A percentile compares a stretch with the other conserved stretches of the same genome.
These are phyloP conservation scores for Darevskia nairensis DNA, from an alignment of 2,797 vertebrate genomes.

Conservation along the genomic window DNA sequence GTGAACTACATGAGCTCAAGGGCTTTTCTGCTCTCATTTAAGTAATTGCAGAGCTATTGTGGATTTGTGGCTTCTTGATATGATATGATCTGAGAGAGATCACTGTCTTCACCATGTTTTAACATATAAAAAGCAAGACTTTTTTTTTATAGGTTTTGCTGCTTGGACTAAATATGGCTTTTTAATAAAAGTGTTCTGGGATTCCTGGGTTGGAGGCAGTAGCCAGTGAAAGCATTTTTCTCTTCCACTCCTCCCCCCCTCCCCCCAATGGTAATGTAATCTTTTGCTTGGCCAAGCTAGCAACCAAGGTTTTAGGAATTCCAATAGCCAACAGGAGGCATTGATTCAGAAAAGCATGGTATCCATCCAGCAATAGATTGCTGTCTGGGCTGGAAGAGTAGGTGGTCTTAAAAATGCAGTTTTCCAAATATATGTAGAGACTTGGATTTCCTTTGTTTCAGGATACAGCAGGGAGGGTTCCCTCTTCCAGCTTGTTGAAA, in stretches of 20 bases:
- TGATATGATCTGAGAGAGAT: neutral
- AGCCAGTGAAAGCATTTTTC: slow-evolving; percentile 7
- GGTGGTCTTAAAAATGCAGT: slow-evolving; percentile 45
- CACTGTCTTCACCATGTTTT: neutral
- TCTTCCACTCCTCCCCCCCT: neutral
- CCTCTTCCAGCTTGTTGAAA: slow-evolving; percentile 37
- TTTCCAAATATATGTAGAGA: slow-evolving; percentile 43
- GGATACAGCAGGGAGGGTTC: slow-evolving; percentile 48
- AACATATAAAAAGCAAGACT: neutral
- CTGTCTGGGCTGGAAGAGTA: slow-evolving; percentile 39
- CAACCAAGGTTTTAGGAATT: slow-evolving; percentile 39
- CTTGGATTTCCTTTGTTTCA: slow-evolving; percentile 51
- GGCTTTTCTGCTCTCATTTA: slow-evolving; percentile 30
- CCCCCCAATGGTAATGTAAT: slow-evolving; percentile 28
- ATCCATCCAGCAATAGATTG: slow-evolving; percentile 41
- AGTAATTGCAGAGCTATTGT: slow-evolving; percentile 37
- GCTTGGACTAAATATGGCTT: slow-evolving; percentile 2
- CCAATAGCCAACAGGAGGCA: slow-evolving; percentile 21
- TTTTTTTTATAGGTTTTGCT: neutral
- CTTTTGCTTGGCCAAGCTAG: slow-evolving; percentile 42
- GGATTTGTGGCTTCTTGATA: slow-evolving; percentile 7
- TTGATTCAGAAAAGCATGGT: slow-evolving; percentile 33
- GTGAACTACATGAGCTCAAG: neutral
- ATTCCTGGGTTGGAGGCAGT: slow-evolving; percentile 20
- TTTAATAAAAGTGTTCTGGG: slow-evolving; percentile 24